phyloP scores from a whole-genome alignment of 2,888 invertebrate species.

The Cryptops parisi region DNA sequence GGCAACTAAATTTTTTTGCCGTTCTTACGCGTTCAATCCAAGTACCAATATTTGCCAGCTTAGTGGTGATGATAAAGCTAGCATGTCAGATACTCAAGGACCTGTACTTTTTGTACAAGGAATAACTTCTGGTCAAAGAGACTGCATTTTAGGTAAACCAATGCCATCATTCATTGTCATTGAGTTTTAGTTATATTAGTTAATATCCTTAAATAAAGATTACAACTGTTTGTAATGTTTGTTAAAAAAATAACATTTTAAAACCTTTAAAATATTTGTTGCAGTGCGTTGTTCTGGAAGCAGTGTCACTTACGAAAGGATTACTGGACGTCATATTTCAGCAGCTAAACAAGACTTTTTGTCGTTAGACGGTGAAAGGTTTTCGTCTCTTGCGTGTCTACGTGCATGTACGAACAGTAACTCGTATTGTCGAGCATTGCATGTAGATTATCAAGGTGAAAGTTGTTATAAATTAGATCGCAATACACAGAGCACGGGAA shows the following conservation, averaged over 20 bases:
- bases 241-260: too few relatives aligned
- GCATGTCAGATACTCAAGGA: conserved; percentile 24
- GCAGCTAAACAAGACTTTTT: conserved; percentile 32
- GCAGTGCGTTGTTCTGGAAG: conserved; percentile 34
- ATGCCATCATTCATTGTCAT: background rate
- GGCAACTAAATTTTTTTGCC: conserved; percentile 33
- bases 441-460: conserved; percentile 33
- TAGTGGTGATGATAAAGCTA: conserved; percentile 34
- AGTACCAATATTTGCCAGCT: conserved; percentile 33
- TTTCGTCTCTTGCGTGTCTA: conserved; percentile 21
- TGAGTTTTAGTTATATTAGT: too few relatives aligned
- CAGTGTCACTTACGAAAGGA: conserved; percentile 35
- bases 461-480: conserved; percentile 35
- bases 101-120: conserved; percentile 6
- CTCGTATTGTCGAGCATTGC: conserved; percentile 32
- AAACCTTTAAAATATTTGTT: background rate
- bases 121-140: conserved; percentile 14
- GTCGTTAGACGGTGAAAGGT: conserved; percentile 26
- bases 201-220: too few relatives aligned
- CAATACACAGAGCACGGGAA: conserved; percentile 29
- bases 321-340: conserved; percentile 32
- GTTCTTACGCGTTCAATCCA: conserved; percentile 31
- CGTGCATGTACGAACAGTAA: conserved; percentile 30
- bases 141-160: conserved; percentile 8
- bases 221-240: too few relatives aligned